Evolutionary conservation across 2,113 vertebrate genomes (phyloP).

Genomic region (Conger conger): DNA sequence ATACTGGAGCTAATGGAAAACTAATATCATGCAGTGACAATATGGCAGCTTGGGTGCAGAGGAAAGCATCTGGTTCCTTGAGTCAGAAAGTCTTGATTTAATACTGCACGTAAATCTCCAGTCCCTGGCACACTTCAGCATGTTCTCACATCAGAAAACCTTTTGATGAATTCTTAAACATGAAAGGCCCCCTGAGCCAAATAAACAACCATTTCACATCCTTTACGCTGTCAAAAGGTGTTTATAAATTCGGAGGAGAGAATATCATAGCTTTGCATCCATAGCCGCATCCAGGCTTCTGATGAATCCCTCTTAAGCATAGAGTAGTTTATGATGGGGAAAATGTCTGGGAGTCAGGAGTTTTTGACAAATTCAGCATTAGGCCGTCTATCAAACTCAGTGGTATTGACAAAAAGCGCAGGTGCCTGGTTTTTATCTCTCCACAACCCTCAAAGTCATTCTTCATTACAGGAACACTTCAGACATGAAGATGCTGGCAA

Average conservation of each 20-base stretch:
- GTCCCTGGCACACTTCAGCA: not conserved
- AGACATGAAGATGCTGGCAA: not conserved
- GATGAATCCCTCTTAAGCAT: not conserved
- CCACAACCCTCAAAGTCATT: conserved; percentile 4
- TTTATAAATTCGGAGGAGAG: conserved; percentile 2
- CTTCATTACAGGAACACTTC: not conserved
- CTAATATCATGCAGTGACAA: not conserved
- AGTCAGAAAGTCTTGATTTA: not conserved
- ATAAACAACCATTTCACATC: conserved; percentile 2
- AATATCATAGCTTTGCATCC: not conserved
- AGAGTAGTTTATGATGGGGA: conserved; percentile 2
- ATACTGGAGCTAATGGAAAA: not conserved
- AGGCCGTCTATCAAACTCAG: not conserved
- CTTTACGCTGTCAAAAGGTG: conserved; percentile 8
- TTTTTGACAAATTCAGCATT: conserved; percentile 4
- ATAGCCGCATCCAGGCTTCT: not conserved
- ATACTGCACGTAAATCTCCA: conserved; percentile 2
- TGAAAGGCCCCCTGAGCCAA: not conserved
- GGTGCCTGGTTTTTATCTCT: conserved; percentile 3
- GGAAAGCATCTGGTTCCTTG: not conserved
- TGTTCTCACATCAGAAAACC: not conserved
- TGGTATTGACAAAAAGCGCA: conserved; percentile 3
- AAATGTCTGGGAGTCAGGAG: not conserved
- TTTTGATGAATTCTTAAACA: conserved; percentile 9
- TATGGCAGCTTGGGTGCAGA: not conserved